Evolutionary conservation across 2,888 invertebrate genomes (phyloP).

Genomic region (Rhyacophila evoluta): DNA sequence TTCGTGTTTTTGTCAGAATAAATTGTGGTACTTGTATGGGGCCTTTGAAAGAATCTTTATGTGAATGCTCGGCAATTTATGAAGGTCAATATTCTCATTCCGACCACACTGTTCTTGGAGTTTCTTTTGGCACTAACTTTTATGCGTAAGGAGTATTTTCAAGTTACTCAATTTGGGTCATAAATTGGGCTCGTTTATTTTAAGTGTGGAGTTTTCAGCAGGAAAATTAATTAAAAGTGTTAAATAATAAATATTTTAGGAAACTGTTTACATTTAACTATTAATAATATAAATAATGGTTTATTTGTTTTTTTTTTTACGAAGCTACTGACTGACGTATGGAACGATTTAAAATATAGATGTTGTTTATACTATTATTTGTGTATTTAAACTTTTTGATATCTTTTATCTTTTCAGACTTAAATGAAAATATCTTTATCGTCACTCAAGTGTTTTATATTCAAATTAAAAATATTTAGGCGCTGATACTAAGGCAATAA

Average conservation of each 20-base stretch:
- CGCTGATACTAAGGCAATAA: too few species aligned
- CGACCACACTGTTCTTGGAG: conserved; percentile 18
- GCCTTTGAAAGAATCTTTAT: neutral
- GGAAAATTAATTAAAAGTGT: conserved; percentile 2
- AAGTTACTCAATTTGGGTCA: conserved; percentile 14
- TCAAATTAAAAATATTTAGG: too few species aligned
- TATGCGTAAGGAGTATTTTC: conserved; percentile 22
- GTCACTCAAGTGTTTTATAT: too few species aligned
- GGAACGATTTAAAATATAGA: too few species aligned
- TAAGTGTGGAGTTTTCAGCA: neutral
- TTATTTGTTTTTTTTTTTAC: too few species aligned
- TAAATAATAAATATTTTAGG: neutral
- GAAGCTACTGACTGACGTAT: too few species aligned
- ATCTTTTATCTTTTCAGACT: too few species aligned
- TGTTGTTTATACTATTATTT: too few species aligned
- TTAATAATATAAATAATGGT: too few species aligned
- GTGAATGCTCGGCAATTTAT: conserved; percentile 17
- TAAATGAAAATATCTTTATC: too few species aligned
- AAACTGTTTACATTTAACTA: neutral
- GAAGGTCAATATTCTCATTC: conserved; percentile 18
- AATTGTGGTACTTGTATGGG: neutral
- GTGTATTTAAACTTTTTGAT: too few species aligned
- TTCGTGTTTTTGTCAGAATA: conserved; percentile 5
- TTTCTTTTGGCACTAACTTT: conserved; percentile 21
- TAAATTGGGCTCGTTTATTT: conserved; percentile 16